Conservation (phyloP, 2,113 vertebrate genomes). For the Alectura lathami region DNA sequence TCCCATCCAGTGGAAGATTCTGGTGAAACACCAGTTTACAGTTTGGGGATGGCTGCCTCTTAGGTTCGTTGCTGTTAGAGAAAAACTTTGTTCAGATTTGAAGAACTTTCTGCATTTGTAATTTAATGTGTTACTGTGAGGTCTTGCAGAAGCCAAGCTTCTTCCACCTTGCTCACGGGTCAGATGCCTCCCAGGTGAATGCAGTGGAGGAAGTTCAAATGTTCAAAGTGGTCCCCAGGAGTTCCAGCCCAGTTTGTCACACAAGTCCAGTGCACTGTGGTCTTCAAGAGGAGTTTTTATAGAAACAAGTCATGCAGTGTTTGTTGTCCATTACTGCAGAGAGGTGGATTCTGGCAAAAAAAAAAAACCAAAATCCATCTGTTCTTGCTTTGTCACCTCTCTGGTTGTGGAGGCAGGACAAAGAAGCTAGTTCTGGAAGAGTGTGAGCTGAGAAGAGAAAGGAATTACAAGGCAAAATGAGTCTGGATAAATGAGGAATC, state of each 20-base stretch:
- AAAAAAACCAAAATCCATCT: too few species aligned
- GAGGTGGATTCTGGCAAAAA: background rate
- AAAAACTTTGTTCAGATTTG: background rate
- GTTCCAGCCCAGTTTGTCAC: background rate
- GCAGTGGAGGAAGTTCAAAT: too few species aligned
- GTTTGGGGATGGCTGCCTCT: background rate
- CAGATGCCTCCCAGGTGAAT: background rate
- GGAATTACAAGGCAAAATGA: background rate
- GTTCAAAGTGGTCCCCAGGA: background rate
- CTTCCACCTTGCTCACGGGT: background rate
- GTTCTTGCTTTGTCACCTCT: background rate
- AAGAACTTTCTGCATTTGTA: background rate
- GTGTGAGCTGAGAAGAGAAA: background rate
- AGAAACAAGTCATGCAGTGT: background rate
- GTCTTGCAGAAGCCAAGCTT: background rate
- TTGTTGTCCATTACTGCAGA: background rate
- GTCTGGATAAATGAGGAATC: slow-evolving; percentile 42
- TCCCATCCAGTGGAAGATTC: background rate
- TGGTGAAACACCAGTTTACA: background rate
- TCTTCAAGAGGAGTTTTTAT: background rate
- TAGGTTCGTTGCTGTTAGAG: background rate
- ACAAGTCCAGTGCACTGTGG: background rate
- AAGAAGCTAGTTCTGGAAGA: background rate
- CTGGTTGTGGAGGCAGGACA: background rate
- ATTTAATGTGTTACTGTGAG: background rate